Evolutionary conservation across 2,888 invertebrate genomes (phyloP).

Genomic region (Synergus japonicus): DNA sequence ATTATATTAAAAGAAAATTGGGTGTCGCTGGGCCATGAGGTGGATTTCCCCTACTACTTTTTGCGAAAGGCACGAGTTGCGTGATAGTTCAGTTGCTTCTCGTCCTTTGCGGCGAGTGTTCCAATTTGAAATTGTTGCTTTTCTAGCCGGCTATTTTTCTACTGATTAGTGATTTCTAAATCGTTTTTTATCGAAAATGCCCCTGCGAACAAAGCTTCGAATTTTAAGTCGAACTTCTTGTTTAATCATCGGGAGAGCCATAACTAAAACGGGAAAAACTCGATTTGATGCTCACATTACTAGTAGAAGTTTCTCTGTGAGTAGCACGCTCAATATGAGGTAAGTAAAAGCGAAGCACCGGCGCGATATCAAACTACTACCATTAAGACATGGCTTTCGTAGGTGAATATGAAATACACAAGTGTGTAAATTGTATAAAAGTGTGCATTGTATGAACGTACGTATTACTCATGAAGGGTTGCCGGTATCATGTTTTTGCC

Average conservation of each 20-base stretch:
- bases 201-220: constrained; percentile 65
- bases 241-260: constrained; percentile 45
- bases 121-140: neutral
- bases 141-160: neutral
- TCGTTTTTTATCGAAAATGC: constrained; percentile 57
- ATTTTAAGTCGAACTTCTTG: constrained; percentile 51
- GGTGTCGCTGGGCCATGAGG: neutral
- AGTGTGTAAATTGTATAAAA: neutral
- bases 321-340: constrained; percentile 68
- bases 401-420: neutral
- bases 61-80: constrained; percentile 36
- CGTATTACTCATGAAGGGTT: neutral
- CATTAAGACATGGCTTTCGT: neutral
- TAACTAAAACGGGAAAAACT: constrained; percentile 42
- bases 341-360: constrained; percentile 44
- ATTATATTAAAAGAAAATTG: neutral
- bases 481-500: neutral
- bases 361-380: neutral
- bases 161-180: neutral
- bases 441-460: neutral
- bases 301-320: constrained; percentile 65
- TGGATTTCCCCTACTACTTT: constrained; percentile 26
- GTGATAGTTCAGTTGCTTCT: constrained; percentile 57
- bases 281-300: constrained; percentile 55
- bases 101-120: constrained; percentile 55